phyloP scores from a whole-genome alignment of 2,797 vertebrate species.

The Odontamblyopus rebecca region DNA sequence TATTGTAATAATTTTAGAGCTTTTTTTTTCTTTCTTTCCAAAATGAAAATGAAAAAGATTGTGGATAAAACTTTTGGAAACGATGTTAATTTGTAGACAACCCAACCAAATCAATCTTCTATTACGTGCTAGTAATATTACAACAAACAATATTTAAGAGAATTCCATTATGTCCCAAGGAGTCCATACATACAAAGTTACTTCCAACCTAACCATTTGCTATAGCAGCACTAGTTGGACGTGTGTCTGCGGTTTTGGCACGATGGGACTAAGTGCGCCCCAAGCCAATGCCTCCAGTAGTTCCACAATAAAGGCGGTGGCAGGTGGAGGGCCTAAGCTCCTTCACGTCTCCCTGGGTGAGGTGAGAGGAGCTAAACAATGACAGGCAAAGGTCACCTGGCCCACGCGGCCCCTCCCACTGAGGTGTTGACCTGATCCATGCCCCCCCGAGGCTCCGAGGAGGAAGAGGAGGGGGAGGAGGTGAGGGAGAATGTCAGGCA shows the following conservation, averaged over 20 bases:
- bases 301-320: conserved; percentile 45
- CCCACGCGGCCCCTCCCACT: conserved; percentile 54
- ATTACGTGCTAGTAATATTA: background rate
- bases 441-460: conserved; percentile 52
- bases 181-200: background rate
- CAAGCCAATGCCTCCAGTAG: conserved; percentile 22
- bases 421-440: conserved; percentile 68
- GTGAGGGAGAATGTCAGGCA: background rate
- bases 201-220: conserved; percentile 25
- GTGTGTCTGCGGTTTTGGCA: conserved; percentile 39
- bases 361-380: conserved; percentile 76
- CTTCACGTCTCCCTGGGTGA: conserved; percentile 70
- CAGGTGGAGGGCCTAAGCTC: conserved; percentile 71
- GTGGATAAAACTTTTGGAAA: too few species aligned
- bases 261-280: conserved; percentile 19
- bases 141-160: background rate
- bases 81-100: background rate
- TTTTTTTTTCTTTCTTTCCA: too few species aligned
- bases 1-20: background rate
- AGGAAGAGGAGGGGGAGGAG: conserved; percentile 18
- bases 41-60: too few species aligned
- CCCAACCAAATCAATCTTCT: background rate
- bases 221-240: conserved; percentile 17
- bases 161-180: background rate
- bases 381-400: conserved; percentile 75